These are phyloP conservation scores for Zenarchopterus dispar DNA, from an alignment of 2,797 vertebrate genomes.

Conservation along the genomic window DNA sequence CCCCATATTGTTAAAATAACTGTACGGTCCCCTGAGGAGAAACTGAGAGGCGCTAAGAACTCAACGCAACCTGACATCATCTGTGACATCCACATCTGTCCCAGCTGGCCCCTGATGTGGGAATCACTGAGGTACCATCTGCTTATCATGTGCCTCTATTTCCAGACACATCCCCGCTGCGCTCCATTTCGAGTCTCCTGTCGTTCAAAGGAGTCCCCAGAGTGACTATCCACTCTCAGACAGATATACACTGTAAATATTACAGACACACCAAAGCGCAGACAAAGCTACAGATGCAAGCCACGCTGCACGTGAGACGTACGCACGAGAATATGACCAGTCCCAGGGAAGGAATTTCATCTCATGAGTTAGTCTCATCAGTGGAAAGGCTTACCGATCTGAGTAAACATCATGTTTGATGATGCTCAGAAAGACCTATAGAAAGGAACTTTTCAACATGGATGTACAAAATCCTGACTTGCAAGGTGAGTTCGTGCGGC, in stretches of 20 bases:
- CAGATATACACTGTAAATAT: conserved; percentile 58
- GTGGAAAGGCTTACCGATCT: neutral
- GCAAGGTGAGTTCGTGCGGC: neutral
- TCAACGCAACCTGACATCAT: conserved; percentile 41
- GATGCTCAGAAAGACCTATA: neutral
- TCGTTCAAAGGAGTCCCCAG: conserved; percentile 67
- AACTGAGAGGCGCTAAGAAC: conserved; percentile 26
- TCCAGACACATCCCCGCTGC: conserved; percentile 56
- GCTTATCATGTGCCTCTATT: conserved; percentile 66
- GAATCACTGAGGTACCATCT: conserved; percentile 68
- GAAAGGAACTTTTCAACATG: neutral
- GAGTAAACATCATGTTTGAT: neutral
- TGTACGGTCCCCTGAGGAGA: conserved; percentile 6
- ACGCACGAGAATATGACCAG: conserved; percentile 42
- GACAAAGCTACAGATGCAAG: conserved; percentile 54
- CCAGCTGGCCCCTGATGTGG: conserved; percentile 53
- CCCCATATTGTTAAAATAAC: neutral
- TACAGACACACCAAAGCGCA: conserved; percentile 49
- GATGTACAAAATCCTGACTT: neutral
- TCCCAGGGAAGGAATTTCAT: conserved; percentile 29
- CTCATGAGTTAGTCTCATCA: neutral
- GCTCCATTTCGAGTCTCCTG: conserved; percentile 63
- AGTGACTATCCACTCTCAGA: conserved; percentile 39
- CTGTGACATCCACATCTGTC: conserved; percentile 32
- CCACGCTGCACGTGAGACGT: conserved; percentile 21